These are phyloP conservation scores for Piaya cayana DNA, from an alignment of 2,113 vertebrate genomes.

Conservation along the genomic window DNA sequence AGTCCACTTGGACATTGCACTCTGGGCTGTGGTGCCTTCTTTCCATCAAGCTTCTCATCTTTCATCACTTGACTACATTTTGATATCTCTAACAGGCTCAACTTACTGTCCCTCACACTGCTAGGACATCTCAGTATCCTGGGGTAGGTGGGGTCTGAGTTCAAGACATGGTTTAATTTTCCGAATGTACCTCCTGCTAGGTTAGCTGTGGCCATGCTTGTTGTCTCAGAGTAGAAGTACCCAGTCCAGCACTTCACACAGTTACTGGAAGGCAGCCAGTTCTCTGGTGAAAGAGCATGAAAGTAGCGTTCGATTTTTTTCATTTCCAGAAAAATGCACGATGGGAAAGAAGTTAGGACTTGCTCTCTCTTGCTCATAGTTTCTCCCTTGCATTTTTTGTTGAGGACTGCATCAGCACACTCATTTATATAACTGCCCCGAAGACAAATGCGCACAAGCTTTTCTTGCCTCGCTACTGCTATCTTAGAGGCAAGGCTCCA, in stretches of 20 bases:
- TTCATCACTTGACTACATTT: background rate
- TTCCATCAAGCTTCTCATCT: background rate
- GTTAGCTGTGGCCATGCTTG: background rate
- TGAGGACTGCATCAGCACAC: background rate
- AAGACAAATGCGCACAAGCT: conserved; percentile 38
- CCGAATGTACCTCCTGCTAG: background rate
- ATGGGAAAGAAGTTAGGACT: background rate
- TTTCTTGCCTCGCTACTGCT: conserved; percentile 23
- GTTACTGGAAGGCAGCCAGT: background rate
- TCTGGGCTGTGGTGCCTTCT: fast-evolving
- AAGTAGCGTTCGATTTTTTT: background rate
- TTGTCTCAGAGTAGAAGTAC: background rate
- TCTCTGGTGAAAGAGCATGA: background rate
- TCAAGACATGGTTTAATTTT: background rate
- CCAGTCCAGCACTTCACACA: background rate
- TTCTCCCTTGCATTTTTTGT: background rate
- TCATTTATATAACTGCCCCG: conserved; percentile 46
- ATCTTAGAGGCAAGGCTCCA: conserved; percentile 56
- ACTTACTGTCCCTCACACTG: background rate
- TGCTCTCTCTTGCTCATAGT: background rate
- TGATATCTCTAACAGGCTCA: background rate
- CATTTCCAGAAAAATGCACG: background rate
- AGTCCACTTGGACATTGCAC: background rate
- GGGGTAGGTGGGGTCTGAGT: background rate
- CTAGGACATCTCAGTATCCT: background rate